Evolutionary conservation across 1,140 invertebrate species (phyloP).

Genomic region (Psix sp.): DNA sequence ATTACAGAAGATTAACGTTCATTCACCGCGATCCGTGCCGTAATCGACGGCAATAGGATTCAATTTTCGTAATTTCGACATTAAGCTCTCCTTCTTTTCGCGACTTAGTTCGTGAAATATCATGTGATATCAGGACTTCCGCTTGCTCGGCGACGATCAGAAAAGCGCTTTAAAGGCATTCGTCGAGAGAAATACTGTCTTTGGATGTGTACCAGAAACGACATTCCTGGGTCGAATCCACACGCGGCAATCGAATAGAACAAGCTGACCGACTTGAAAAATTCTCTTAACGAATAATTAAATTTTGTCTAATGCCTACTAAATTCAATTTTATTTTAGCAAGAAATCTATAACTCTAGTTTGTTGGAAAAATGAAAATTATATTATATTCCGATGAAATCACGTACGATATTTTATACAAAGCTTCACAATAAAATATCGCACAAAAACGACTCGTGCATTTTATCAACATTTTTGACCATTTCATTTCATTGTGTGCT

Average conservation of each 20-base stretch:
- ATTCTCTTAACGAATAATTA: constrained; percentile 45
- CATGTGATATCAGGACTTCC: constrained; percentile 53
- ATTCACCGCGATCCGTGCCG: constrained; percentile 52
- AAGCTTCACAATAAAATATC: no score
- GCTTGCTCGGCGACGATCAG: constrained; percentile 18
- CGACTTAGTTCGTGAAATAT: constrained; percentile 57
- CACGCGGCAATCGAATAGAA: constrained; percentile 6
- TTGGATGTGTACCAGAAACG: constrained; percentile 44
- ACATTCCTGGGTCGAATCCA: constrained; percentile 23
- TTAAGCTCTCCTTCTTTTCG: constrained; percentile 55
- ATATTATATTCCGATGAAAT: no score
- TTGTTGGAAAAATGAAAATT: no score
- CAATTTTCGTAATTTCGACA: constrained; percentile 57
- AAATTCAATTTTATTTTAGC: no score
- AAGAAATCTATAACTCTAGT: no score
- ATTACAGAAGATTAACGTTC: constrained; percentile 66
- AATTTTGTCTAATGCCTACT: no score
- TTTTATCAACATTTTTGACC: no score
- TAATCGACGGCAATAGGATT: constrained; percentile 54
- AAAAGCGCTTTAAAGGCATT: constrained; percentile 52
- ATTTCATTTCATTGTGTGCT: no score
- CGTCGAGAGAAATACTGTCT: constrained; percentile 29
- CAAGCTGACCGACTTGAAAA: constrained; percentile 18
- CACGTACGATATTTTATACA: no score
- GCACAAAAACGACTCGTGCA: no score